phyloP scores from a whole-genome alignment of 2,113 vertebrate genomes.

The human (Homo sapiens) region DNA sequence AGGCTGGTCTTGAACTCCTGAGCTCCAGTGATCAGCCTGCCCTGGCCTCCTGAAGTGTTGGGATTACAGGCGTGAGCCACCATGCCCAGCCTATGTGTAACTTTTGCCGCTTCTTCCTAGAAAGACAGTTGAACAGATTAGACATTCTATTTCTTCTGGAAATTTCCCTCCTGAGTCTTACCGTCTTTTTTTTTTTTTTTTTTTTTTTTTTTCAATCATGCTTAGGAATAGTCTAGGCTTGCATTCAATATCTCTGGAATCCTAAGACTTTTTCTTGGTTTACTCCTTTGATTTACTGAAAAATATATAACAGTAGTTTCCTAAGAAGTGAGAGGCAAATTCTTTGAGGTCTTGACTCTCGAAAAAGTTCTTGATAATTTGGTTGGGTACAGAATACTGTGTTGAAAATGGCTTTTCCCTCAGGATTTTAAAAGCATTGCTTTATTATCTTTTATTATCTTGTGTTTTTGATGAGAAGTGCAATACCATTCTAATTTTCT shows the following conservation, averaged over 20 bases:
- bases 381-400: not conserved
- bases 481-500: not conserved
- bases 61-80: too few relatives aligned
- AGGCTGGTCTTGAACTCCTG: too few relatives aligned
- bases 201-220: not conserved
- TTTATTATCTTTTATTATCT: not conserved
- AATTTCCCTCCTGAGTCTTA: not conserved
- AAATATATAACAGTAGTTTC: not conserved
- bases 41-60: too few relatives aligned
- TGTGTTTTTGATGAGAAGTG: not conserved
- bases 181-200: not conserved
- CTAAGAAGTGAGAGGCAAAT: not conserved
- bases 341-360: not conserved
- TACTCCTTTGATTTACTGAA: not conserved
- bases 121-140: not conserved
- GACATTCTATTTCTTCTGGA: not conserved
- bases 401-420: not conserved
- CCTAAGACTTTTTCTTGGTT: not conserved
- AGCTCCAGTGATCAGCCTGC: too few relatives aligned
- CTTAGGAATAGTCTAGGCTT: not conserved
- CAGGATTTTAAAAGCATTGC: not conserved
- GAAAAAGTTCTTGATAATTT: constrained; percentile 2
- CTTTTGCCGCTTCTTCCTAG: not conserved
- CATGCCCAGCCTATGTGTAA: not conserved
- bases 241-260: not conserved